Conservation (phyloP, 2,888 invertebrate genomes). For the Ennomos erosarius region DNA sequence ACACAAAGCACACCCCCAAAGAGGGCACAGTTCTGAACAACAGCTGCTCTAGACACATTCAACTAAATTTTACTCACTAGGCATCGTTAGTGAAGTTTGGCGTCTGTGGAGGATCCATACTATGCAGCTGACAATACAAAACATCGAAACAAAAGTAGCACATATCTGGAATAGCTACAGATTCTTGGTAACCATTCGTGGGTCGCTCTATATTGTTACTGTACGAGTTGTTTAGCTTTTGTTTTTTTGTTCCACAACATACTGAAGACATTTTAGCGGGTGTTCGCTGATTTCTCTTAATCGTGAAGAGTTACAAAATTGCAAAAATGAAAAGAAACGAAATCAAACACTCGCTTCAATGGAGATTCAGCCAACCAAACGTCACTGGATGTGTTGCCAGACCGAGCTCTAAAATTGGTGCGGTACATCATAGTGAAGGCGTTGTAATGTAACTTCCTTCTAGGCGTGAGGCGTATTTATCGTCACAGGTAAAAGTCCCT, state of each 20-base stretch:
- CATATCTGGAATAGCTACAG: slow-evolving; percentile 97
- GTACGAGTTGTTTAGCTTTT: slow-evolving; percentile 91
- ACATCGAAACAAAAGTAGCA: slow-evolving; percentile 99
- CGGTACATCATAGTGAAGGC: no score
- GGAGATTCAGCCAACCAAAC: slow-evolving; percentile 2
- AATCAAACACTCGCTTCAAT: slow-evolving; percentile 56
- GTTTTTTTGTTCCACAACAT: slow-evolving; percentile 96
- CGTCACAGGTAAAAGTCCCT: no score
- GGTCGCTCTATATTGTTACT: slow-evolving; percentile 86
- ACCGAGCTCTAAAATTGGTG: no score
- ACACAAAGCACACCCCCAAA: slow-evolving; percentile 50
- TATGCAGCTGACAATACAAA: slow-evolving; percentile 96
- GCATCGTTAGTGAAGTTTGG: slow-evolving; percentile 97
- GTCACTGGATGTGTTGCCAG: neutral
- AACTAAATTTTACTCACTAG: slow-evolving; percentile 89
- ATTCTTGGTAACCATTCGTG: slow-evolving; percentile 80
- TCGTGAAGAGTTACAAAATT: slow-evolving; percentile 54
- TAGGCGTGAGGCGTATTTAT: no score
- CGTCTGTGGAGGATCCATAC: slow-evolving; percentile 95
- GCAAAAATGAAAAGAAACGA: slow-evolving; percentile 61
- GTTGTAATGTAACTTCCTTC: no score
- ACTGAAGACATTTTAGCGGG: slow-evolving; percentile 91
- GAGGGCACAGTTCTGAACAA: slow-evolving; percentile 19
- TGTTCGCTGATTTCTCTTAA: slow-evolving; percentile 43
- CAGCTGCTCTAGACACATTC: slow-evolving; percentile 35